Percentiles rank a stretch among this genome's conserved stretches.
Evolutionary conservation across 2,113 vertebrate genomes (phyloP).

Genomic region (Microcebus griseorufus): DNA sequence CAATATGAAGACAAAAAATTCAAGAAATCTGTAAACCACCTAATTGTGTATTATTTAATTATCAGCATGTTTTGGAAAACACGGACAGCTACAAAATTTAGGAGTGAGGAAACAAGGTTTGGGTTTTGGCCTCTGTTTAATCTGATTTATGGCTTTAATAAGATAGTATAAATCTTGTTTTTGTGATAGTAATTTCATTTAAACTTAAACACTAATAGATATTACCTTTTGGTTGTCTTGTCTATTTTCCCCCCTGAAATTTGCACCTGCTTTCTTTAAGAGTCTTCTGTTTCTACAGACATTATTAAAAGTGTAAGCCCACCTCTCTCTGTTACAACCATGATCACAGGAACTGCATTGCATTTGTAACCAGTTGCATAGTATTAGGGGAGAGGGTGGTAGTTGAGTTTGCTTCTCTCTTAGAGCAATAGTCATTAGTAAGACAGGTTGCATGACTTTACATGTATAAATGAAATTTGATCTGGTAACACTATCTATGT

Average conservation of each 20-base stretch:
- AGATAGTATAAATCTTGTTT: neutral
- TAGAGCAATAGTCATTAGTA: neutral
- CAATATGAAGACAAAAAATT: neutral
- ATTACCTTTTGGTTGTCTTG: neutral
- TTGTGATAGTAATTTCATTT: neutral
- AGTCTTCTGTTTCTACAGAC: neutral
- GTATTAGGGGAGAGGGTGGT: neutral
- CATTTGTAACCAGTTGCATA: neutral
- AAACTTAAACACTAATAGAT: neutral
- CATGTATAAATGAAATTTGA: conserved; percentile 76
- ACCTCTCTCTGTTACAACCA: neutral
- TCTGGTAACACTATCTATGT: conserved; percentile 76
- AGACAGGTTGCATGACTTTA: neutral
- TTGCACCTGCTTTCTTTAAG: neutral
- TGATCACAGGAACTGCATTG: neutral
- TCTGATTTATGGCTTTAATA: neutral
- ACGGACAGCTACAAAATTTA: neutral
- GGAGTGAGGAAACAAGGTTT: neutral
- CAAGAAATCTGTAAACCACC: neutral
- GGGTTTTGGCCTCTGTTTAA: neutral
- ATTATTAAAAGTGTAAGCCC: neutral
- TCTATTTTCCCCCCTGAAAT: neutral
- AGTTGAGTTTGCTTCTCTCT: neutral
- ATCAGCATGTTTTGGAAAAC: neutral
- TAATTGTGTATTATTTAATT: neutral